phyloP scores from a whole-genome alignment of 2,888 invertebrate genomes.

The Acanthosepion pharaonis region DNA sequence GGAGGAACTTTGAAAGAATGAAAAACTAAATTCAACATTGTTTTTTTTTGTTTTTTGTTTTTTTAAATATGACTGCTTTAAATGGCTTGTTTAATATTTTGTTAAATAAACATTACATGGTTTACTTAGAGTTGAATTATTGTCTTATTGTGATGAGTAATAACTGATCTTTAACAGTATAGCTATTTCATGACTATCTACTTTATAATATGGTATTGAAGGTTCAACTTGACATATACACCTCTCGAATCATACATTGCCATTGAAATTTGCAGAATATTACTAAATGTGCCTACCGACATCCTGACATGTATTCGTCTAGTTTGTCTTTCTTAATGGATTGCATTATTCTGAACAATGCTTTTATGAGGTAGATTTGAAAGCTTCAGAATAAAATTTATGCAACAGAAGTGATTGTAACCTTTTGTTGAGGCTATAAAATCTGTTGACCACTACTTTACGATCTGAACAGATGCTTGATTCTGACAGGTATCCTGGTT shows the following conservation, averaged over 20 bases:
- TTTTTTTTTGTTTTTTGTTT: background rate
- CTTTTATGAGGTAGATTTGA: background rate
- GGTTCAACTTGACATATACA: background rate
- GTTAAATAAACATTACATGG: background rate
- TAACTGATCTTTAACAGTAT: background rate
- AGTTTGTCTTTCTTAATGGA: background rate
- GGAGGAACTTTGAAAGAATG: background rate
- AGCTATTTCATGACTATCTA: background rate
- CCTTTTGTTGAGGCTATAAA: background rate
- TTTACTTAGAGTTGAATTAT: background rate
- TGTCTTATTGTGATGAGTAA: background rate
- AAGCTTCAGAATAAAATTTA: background rate
- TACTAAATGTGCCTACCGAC: background rate
- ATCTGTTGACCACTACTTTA: background rate
- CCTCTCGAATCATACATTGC: background rate
- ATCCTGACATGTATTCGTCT: background rate
- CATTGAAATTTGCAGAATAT: background rate
- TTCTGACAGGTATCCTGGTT: background rate
- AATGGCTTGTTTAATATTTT: background rate
- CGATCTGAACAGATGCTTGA: background rate
- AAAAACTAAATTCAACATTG: background rate
- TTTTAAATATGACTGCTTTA: background rate
- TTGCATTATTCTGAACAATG: conserved; percentile 18
- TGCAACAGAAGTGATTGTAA: background rate
- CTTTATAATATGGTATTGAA: background rate